Evolutionary conservation across 2,113 vertebrate species (phyloP).

Genomic region (Hippocampus guttulatus): DNA sequence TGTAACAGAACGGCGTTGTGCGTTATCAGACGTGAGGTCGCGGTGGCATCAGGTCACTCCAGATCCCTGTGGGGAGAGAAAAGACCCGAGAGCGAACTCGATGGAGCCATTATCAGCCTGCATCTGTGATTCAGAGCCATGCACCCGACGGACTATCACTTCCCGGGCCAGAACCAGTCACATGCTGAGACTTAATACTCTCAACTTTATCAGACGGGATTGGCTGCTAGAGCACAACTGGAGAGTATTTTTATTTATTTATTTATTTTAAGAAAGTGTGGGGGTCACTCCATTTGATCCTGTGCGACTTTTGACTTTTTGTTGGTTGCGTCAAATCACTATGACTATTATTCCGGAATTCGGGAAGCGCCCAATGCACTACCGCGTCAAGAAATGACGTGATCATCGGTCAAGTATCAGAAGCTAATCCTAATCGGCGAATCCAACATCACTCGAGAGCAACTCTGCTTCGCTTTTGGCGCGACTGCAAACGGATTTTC

Average conservation of each 20-base stretch:
- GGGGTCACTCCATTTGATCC: background rate
- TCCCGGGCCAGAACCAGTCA: background rate
- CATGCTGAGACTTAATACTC: constrained; percentile 11
- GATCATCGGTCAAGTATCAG: no score
- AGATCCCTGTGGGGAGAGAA: constrained; percentile 27
- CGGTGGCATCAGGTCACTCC: constrained; percentile 25
- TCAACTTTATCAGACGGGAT: constrained; percentile 15
- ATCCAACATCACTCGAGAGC: no score
- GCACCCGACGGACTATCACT: constrained; percentile 1
- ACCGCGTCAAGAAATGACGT: no score
- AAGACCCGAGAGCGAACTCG: constrained; percentile 9
- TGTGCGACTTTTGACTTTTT: no score
- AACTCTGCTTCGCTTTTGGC: no score
- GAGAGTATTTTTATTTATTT: background rate
- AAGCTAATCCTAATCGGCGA: no score
- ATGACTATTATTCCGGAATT: no score
- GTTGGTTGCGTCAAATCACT: background rate
- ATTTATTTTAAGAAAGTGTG: background rate
- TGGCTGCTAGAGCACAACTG: background rate
- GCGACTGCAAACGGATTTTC: no score
- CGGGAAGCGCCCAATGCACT: no score
- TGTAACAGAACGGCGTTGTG: constrained; percentile 48
- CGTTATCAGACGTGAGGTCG: constrained; percentile 30
- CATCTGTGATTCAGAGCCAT: constrained; percentile 29
- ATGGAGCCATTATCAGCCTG: constrained; percentile 30